These are phyloP conservation scores for Fulmarus glacialis DNA, from an alignment of 2,113 vertebrate genomes.

Conservation along the genomic window DNA sequence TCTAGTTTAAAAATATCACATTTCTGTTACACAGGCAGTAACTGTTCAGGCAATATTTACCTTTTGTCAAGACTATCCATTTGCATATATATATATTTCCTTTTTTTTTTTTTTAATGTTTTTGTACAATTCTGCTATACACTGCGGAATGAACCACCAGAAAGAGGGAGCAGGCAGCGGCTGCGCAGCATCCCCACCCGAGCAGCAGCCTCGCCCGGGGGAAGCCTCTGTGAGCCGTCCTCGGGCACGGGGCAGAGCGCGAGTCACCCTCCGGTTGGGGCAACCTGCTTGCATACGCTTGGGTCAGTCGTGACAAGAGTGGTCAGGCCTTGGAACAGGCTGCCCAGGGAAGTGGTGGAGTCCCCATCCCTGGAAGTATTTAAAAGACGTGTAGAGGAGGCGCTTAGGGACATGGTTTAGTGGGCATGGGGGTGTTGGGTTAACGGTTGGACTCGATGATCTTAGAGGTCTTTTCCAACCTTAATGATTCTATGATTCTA, in stretches of 20 bases:
- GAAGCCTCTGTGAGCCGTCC: fast-evolving
- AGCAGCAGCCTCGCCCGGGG: fast-evolving
- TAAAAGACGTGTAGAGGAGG: no score
- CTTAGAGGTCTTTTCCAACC: no score
- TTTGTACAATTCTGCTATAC: fast-evolving
- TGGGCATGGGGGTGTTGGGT: no score
- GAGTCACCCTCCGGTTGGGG: fast-evolving
- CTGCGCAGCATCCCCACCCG: not conserved
- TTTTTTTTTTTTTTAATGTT: not conserved
- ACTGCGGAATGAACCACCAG: fast-evolving
- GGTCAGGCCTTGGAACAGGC: no score
- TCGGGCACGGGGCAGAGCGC: fast-evolving
- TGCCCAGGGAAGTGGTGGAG: no score
- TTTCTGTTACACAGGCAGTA: not conserved
- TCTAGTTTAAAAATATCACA: not conserved
- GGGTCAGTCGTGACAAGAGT: fast-evolving
- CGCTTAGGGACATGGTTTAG: no score
- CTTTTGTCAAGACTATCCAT: not conserved
- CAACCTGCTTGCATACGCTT: fast-evolving
- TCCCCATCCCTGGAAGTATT: no score
- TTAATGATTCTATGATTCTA: no score
- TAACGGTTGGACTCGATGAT: no score
- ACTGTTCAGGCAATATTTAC: not conserved
- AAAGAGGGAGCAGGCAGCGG: not conserved
- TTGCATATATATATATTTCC: fast-evolving